A percentile compares a stretch with the other conserved stretches of the same genome.
Evolutionary conservation across 2,113 vertebrate genomes (phyloP).

Genomic region (Syngnathus typhle): DNA sequence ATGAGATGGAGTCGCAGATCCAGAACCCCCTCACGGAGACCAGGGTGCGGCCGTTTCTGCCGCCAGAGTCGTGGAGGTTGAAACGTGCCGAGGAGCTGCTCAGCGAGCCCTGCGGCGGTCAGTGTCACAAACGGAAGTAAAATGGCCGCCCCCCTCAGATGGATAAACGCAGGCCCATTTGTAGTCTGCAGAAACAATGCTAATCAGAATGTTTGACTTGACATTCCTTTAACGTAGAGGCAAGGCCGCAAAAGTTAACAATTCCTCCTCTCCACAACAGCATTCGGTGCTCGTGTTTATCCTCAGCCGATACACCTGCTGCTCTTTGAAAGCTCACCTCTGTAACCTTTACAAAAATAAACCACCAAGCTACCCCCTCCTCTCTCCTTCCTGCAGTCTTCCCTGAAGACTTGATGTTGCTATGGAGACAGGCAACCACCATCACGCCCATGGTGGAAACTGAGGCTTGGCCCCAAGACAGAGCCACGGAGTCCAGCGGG

Average conservation of each 20-base stretch:
- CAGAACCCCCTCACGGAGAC: constrained; percentile 39
- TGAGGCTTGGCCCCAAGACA: constrained; percentile 18
- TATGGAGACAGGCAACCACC: constrained; percentile 58
- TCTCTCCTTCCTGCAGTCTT: constrained; percentile 40
- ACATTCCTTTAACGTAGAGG: no score
- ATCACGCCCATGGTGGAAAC: constrained; percentile 33
- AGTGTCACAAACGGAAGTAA: constrained; percentile 31
- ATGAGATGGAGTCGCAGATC: constrained; percentile 45
- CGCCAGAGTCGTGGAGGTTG: background rate
- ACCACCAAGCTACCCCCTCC: background rate
- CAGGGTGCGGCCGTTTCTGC: background rate
- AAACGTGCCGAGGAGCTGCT: constrained; percentile 49
- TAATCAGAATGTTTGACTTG: no score
- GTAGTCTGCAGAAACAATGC: no score
- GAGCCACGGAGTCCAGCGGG: constrained; percentile 44
- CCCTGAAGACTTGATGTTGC: constrained; percentile 43
- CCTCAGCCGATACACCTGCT: background rate
- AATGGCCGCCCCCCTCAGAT: no score
- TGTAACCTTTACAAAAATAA: constrained; percentile 42
- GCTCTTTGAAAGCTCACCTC: constrained; percentile 17
- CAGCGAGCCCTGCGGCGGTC: constrained; percentile 56
- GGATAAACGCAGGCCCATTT: no score
- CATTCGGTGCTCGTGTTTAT: background rate
- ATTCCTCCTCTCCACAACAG: background rate
- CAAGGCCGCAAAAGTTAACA: no score